Percentiles rank a stretch among this genome's conserved stretches.
These are phyloP conservation scores for Mirza zaza DNA, from an alignment of 2,113 vertebrate species.

Conservation along the genomic window DNA sequence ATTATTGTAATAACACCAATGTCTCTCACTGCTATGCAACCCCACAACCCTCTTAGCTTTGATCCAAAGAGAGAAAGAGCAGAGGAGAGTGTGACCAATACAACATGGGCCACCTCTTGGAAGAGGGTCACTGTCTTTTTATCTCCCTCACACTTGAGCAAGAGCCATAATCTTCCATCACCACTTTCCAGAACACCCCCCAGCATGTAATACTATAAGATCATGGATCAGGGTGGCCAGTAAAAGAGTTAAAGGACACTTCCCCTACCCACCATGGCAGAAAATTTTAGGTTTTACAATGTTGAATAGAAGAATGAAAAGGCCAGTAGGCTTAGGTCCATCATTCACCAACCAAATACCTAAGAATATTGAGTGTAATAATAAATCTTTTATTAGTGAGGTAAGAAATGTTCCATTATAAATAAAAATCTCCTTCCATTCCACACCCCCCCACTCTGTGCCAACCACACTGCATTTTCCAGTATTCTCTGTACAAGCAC, in stretches of 20 bases:
- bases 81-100: background rate
- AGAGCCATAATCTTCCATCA: background rate
- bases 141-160: background rate
- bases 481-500: background rate
- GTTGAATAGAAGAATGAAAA: background rate
- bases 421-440: background rate
- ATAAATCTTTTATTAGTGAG: background rate
- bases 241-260: background rate
- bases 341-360: background rate
- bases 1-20: background rate
- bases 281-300: background rate
- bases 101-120: background rate
- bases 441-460: too few relatives aligned
- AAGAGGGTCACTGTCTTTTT: background rate
- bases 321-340: background rate
- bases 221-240: background rate
- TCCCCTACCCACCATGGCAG: too few relatives aligned
- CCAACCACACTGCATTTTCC: background rate
- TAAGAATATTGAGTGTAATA: background rate
- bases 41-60: background rate
- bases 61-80: background rate
- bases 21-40: background rate
- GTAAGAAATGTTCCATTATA: background rate
- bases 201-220: background rate
- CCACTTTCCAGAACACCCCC: background rate